Evolutionary conservation across 2,888 invertebrate genomes (phyloP).

Genomic region (Acleris laterana): DNA sequence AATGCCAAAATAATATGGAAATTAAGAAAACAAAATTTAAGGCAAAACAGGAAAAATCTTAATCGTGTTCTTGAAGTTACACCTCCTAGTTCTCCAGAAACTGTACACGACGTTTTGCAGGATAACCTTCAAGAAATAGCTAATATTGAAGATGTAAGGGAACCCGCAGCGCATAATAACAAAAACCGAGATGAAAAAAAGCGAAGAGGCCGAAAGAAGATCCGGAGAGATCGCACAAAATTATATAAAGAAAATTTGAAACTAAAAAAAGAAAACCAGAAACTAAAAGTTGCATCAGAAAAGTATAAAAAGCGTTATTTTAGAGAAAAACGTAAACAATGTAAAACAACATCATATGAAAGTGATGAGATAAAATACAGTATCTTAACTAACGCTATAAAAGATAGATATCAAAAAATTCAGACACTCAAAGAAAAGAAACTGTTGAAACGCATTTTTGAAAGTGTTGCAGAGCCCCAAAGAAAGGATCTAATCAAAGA

Average conservation of each 20-base stretch:
- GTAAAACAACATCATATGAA: neutral
- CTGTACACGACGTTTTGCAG: neutral
- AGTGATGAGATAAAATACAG: neutral
- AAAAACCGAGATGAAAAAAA: too few species aligned
- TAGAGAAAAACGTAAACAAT: neutral
- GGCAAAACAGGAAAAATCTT: neutral
- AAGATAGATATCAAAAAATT: slow-evolving; percentile 2
- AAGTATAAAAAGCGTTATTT: neutral
- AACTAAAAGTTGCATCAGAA: slow-evolving; percentile 1
- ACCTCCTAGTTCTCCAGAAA: neutral
- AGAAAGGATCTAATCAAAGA: neutral
- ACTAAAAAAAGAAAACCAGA: slow-evolving; percentile 4
- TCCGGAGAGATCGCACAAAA: neutral
- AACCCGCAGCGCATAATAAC: too few species aligned
- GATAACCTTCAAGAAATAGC: neutral
- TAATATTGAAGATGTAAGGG: neutral
- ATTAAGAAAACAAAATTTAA: neutral
- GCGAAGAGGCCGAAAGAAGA: neutral
- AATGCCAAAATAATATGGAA: slow-evolving; percentile 17
- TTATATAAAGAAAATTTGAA: slow-evolving; percentile 1
- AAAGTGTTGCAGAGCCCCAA: neutral
- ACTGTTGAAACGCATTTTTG: neutral
- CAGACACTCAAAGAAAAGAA: neutral
- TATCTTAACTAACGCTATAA: slow-evolving; percentile 2
- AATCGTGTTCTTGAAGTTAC: neutral